These are phyloP conservation scores for Trogon melanurus DNA, from an alignment of 2,113 vertebrate genomes.

Conservation along the genomic window DNA sequence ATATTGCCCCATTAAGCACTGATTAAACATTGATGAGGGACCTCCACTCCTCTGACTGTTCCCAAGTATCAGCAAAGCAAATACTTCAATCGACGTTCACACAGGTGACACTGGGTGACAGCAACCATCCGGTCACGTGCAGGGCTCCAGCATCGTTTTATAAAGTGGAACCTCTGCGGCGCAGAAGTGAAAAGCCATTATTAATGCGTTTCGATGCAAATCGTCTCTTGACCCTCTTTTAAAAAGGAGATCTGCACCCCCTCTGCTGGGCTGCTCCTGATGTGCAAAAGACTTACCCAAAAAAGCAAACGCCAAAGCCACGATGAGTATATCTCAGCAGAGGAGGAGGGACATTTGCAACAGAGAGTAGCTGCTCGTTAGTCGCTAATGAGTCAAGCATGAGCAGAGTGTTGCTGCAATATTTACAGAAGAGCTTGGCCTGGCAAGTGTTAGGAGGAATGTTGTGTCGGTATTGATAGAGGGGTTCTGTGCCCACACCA, in stretches of 20 bases:
- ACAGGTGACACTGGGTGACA: neutral
- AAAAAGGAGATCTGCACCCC: slow-evolving; percentile 32
- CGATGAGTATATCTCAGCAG: neutral
- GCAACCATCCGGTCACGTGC: neutral
- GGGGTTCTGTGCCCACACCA: neutral
- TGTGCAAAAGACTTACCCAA: neutral
- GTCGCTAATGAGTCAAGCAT: neutral
- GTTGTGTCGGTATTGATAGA: accelerated
- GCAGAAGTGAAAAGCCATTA: neutral
- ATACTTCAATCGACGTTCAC: accelerated
- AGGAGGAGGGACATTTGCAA: neutral
- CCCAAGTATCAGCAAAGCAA: neutral
- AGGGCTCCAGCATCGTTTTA: neutral
- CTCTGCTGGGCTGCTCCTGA: slow-evolving; percentile 59
- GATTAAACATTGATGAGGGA: neutral
- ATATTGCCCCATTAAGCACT: neutral
- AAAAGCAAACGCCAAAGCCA: neutral
- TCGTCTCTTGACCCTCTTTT: neutral
- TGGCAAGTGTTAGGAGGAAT: neutral
- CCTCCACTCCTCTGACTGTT: neutral
- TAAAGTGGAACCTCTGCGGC: neutral
- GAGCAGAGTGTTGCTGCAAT: neutral
- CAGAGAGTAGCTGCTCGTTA: neutral
- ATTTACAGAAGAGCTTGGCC: neutral
- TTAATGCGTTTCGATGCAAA: neutral